Evolutionary conservation across 2,888 invertebrate species (phyloP).

Genomic region (Drosophila planitibia): DNA sequence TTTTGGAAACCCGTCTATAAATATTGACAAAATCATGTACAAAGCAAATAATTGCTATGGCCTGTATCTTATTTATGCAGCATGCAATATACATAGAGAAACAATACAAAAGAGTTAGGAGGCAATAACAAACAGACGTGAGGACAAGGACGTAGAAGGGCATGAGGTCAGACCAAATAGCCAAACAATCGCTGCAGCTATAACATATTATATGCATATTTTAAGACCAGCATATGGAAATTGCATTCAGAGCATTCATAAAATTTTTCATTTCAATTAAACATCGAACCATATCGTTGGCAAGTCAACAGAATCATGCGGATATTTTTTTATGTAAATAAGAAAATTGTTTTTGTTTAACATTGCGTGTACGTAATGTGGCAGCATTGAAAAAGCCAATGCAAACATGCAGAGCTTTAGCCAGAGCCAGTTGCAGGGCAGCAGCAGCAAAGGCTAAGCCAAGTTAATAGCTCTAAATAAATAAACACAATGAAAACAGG

Average conservation of each 20-base stretch:
- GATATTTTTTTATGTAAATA: constrained; percentile 34
- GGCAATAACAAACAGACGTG: constrained; percentile 61
- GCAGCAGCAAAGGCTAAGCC: constrained; percentile 34
- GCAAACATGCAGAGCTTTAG: constrained; percentile 18
- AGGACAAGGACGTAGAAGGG: constrained; percentile 15
- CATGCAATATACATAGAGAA: constrained; percentile 54
- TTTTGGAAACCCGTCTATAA: constrained; percentile 33
- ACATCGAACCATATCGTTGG: constrained; percentile 46
- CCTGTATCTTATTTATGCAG: constrained; percentile 73
- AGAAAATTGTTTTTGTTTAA: constrained; percentile 38
- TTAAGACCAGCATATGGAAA: constrained; percentile 64
- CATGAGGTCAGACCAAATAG: constrained; percentile 42
- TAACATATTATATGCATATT: constrained; percentile 58
- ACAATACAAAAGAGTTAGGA: constrained; percentile 51
- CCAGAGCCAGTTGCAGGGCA: background rate
- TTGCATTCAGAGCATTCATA: constrained; percentile 60
- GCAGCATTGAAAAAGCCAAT: constrained; percentile 16
- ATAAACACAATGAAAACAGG: constrained; percentile 53
- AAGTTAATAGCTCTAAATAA: constrained; percentile 66
- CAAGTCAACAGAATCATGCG: constrained; percentile 32
- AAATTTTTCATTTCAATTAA: constrained; percentile 72
- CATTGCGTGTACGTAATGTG: constrained; percentile 37
- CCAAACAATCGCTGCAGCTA: constrained; percentile 40
- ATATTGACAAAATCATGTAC: constrained; percentile 65
- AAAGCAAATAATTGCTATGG: constrained; percentile 71